Conservation (phyloP, 1,140 invertebrate species). For the Meloidogyne exigua region DNA sequence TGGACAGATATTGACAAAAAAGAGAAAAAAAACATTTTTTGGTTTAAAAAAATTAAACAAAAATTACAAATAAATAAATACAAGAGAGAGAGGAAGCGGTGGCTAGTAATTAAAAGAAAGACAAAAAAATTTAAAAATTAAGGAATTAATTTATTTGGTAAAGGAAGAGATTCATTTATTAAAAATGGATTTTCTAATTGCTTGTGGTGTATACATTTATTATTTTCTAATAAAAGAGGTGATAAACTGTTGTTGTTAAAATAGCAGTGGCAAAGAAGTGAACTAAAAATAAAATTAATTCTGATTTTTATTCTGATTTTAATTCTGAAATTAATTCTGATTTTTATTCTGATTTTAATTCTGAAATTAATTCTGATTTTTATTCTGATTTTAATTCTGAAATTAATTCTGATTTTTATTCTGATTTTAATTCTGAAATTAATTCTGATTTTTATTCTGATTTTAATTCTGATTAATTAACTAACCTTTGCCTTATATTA, state of each 20-base stretch:
- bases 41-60: neutral
- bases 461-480: too few species aligned
- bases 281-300: neutral
- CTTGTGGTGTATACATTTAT: neutral
- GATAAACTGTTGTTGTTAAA: neutral
- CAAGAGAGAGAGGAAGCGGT: too few species aligned
- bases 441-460: neutral
- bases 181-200: neutral
- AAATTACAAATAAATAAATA: neutral
- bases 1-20: neutral
- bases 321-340: neutral
- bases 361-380: neutral
- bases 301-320: neutral
- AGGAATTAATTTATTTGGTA: neutral
- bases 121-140: neutral
- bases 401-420: neutral
- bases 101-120: constrained; percentile 6
- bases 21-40: neutral
- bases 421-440: neutral
- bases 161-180: neutral
- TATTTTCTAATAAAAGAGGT: constrained; percentile 5
- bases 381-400: neutral
- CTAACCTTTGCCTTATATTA: too few species aligned
- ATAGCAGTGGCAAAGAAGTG: neutral
- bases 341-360: neutral